phyloP scores from a whole-genome alignment of 2,797 vertebrate species.

The Enteromius trimaculatus region DNA sequence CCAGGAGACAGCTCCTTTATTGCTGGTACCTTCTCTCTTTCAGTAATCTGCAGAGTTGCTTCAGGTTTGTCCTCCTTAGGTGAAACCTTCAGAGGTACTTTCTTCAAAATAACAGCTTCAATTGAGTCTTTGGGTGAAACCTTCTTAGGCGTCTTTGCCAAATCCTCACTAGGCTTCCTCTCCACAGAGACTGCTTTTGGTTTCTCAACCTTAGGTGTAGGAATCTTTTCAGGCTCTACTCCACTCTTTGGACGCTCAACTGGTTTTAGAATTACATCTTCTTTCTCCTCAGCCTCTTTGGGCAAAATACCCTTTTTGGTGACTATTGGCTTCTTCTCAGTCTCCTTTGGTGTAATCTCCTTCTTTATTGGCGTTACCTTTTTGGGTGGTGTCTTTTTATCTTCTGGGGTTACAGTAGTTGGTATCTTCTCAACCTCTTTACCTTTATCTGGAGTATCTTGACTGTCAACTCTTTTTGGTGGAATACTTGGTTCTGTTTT shows the following conservation, averaged over 20 bases:
- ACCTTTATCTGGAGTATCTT: slow-evolving; percentile 64
- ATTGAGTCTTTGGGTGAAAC: slow-evolving; percentile 74
- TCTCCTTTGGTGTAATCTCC: slow-evolving; percentile 62
- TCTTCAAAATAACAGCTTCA: slow-evolving; percentile 71
- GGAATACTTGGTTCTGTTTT: slow-evolving; percentile 60
- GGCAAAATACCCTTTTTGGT: slow-evolving; percentile 70
- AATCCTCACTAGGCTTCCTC: slow-evolving; percentile 68
- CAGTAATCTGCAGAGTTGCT: slow-evolving; percentile 60
- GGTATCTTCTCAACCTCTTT: slow-evolving; percentile 69
- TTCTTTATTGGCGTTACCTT: slow-evolving; percentile 62
- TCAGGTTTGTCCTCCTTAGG: slow-evolving; percentile 68
- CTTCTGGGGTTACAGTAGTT: slow-evolving; percentile 52
- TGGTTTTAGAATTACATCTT: slow-evolving; percentile 73
- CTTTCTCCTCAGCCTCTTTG: slow-evolving; percentile 69
- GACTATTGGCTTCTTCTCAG: slow-evolving; percentile 70
- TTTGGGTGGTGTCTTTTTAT: slow-evolving; percentile 66
- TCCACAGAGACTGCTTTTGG: slow-evolving; percentile 64
- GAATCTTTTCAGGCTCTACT: slow-evolving; percentile 74
- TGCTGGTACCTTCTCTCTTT: slow-evolving; percentile 61
- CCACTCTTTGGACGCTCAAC: slow-evolving; percentile 71
- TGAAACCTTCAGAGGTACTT: slow-evolving; percentile 72
- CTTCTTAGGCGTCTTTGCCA: slow-evolving; percentile 66
- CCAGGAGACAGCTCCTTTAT: slow-evolving; percentile 78
- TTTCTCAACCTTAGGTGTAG: slow-evolving; percentile 75
- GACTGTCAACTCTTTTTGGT: slow-evolving; percentile 63